phyloP scores from a whole-genome alignment of 2,797 vertebrate species.

The Acipenser ruthenus region DNA sequence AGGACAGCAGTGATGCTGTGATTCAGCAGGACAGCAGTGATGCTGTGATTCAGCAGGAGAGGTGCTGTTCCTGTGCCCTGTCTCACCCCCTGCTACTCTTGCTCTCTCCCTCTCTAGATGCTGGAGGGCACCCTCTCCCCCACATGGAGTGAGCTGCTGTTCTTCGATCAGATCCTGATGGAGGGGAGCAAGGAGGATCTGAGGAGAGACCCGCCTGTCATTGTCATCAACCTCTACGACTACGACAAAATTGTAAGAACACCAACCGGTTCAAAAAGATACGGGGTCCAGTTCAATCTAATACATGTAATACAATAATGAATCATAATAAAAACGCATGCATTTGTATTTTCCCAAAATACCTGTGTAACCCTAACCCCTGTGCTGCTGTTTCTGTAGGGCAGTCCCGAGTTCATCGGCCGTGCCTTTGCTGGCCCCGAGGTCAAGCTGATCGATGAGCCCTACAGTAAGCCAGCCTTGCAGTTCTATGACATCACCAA shows the following conservation, averaged over 20 bases:
- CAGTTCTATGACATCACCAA: slow-evolving; percentile 76
- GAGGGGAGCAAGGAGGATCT: slow-evolving; percentile 79
- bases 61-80: no score
- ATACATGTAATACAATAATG: no score
- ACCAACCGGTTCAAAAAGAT: background rate
- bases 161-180: slow-evolving; percentile 79
- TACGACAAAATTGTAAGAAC: slow-evolving; percentile 72
- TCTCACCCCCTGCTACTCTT: no score
- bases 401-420: slow-evolving; percentile 64
- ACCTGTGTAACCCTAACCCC: background rate
- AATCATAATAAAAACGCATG: no score
- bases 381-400: slow-evolving; percentile 40
- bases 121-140: slow-evolving; percentile 78
- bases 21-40: no score
- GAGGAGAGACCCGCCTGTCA: slow-evolving; percentile 70
- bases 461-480: slow-evolving; percentile 65
- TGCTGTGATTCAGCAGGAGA: no score
- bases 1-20: no score
- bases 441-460: slow-evolving; percentile 72
- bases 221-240: slow-evolving; percentile 77
- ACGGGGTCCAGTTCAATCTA: no score
- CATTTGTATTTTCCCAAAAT: background rate
- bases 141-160: slow-evolving; percentile 78
- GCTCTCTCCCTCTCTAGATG: slow-evolving; percentile 46
- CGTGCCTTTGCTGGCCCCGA: slow-evolving; percentile 71